Evolutionary conservation across 2,888 invertebrate species (phyloP).

Genomic region (Nesidiocoris tenuis): DNA sequence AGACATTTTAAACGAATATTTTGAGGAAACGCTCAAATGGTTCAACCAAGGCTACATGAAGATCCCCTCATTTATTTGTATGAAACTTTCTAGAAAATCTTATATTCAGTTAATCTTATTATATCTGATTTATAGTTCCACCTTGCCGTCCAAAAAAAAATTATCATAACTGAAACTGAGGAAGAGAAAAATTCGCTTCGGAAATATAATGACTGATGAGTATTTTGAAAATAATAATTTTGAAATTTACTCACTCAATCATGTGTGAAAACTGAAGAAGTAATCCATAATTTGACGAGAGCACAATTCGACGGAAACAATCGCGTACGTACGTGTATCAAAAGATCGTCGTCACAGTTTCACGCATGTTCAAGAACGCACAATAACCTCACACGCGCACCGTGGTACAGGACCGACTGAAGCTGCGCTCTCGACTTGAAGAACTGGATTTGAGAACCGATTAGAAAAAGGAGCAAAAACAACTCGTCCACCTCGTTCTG

Average conservation of each 20-base stretch:
- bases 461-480: conserved; percentile 24
- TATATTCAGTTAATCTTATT: too few relatives aligned
- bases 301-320: background rate
- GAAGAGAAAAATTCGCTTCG: too few relatives aligned
- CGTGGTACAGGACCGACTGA: conserved; percentile 41
- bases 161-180: too few relatives aligned
- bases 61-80: too few relatives aligned
- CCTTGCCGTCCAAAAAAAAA: too few relatives aligned
- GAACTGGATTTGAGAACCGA: conserved; percentile 33
- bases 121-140: too few relatives aligned
- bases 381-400: conserved; percentile 8
- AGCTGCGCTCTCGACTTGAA: conserved; percentile 26
- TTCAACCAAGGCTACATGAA: too few relatives aligned
- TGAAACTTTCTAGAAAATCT: too few relatives aligned
- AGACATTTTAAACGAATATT: too few relatives aligned
- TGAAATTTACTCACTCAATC: background rate
- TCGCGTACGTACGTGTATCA: background rate
- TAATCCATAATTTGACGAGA: background rate
- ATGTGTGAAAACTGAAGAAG: background rate
- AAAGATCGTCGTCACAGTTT: background rate
- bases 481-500: conserved; percentile 40
- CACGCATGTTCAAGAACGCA: background rate
- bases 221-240: background rate
- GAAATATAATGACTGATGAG: too few relatives aligned
- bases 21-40: too few relatives aligned